Percentiles rank a stretch among this genome's conserved stretches.
Evolutionary conservation across 2,113 vertebrate species (phyloP).

Genomic region (Cromileptes altivelis): DNA sequence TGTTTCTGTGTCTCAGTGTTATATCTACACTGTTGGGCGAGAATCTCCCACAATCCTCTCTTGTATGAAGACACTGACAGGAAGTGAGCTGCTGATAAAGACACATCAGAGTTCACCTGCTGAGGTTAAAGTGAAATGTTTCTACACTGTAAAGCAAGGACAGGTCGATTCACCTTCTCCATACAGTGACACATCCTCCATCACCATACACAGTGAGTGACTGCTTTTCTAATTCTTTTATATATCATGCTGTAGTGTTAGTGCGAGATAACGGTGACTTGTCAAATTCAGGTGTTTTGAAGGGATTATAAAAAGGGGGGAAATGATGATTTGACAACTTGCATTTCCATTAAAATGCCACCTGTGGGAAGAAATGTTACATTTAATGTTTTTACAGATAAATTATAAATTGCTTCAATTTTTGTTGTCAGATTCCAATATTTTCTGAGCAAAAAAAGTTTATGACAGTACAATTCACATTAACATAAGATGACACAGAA

Average conservation of each 20-base stretch:
- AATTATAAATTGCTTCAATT: no score
- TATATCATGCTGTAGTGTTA: not conserved
- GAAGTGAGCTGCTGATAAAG: conserved; percentile 32
- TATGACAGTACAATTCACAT: no score
- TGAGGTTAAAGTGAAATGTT: conserved; percentile 31
- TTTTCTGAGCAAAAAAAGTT: no score
- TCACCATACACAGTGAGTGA: conserved; percentile 38
- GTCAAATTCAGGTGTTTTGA: not conserved
- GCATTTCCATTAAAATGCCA: not conserved
- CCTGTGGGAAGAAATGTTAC: not conserved
- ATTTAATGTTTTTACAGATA: not conserved
- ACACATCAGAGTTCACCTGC: not conserved
- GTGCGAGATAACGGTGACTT: no score
- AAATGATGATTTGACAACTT: no score
- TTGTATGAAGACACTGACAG: conserved; percentile 31
- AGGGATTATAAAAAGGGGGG: not conserved
- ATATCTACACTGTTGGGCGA: not conserved
- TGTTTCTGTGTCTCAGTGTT: not conserved
- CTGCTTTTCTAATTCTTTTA: not conserved
- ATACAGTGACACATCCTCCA: conserved; percentile 7
- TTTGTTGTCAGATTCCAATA: no score
- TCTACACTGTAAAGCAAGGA: not conserved
- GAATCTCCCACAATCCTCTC: rapidly evolving
- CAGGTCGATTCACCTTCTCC: not conserved
- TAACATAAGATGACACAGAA: no score